Base-by-base conservation (phyloP, 2,888 invertebrate genomes). In the Colostygia pectinataria region DNA sequence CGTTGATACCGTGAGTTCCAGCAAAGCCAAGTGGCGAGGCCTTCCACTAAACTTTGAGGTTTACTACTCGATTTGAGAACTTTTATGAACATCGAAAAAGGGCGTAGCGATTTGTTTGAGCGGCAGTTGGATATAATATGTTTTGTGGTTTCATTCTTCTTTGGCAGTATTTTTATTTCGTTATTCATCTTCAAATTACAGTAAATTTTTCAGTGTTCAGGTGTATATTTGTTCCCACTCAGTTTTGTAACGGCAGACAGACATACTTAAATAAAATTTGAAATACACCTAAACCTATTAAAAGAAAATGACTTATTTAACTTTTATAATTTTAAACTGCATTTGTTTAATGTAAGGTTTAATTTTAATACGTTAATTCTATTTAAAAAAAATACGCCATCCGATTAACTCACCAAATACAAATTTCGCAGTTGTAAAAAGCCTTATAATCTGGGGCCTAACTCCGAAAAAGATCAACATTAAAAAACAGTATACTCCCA, bases 61-160 rank as follows among this genome's bases (percentile, higher is more conserved):
- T 75, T 73, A 73, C 68, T 75, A 68, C 66, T 62, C 66, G 69
- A 71, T 74, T 69, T 67, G 57, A 58, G 55, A 71, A 74, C 69
- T 77, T 80, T 71, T 68, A 71, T 70, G 64, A 68, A 71, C 69
- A 68, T 66, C 63, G 59, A 62, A 66, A 68, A 73, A 68, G 64
- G n/a, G 63, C 57, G 53, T 60, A 68, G 55, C 61, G 66, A 67
- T 71, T 68, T 68, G 63, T 65, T 66, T 60, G 47, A 53, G 51
- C 60, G 55, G 46, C 40, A 47, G 53, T 42, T 54, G 54, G 53
- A 54, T 64, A 61, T 54, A 62, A 57, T 55, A 57, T 53, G 50
- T 55, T 63, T 57, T 57, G 37, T 23, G 38, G 32, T 32, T 48
- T 38, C 20, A 31, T 48, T 40, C 23, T 38, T 51, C 45, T 49